Conservation (phyloP, 2,113 vertebrate species). For the Brachyhypopomus occidentalis region DNA sequence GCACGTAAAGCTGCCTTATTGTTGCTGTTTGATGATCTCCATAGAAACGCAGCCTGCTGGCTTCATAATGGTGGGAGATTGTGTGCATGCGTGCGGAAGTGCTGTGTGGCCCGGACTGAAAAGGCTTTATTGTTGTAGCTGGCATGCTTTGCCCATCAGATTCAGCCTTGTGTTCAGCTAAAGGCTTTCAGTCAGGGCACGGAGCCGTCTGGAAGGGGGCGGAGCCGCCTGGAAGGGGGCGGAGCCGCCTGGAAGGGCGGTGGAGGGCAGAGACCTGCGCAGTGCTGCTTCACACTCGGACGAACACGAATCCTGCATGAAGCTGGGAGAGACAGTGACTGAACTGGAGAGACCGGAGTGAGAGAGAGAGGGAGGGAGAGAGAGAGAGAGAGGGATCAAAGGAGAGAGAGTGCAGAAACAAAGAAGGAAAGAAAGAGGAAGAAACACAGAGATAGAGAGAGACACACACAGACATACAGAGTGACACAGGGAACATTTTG, state of each 20-base stretch:
- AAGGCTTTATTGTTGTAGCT: too few relatives aligned
- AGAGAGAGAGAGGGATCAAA: background rate
- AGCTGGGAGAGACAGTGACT: too few relatives aligned
- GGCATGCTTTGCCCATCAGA: too few relatives aligned
- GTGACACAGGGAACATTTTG: background rate
- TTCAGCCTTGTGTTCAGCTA: too few relatives aligned
- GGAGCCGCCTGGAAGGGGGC: too few relatives aligned
- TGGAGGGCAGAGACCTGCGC: too few relatives aligned
- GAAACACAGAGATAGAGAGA: too few relatives aligned
- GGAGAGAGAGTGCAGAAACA: background rate
- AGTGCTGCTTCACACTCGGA: too few relatives aligned
- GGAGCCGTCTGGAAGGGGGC: too few relatives aligned
- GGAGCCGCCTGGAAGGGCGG: too few relatives aligned
- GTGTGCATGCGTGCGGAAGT: background rate
- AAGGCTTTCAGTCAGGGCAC: too few relatives aligned
- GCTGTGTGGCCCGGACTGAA: background rate
- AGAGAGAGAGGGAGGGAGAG: constrained; percentile 8
- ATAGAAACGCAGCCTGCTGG: background rate
- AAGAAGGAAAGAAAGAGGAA: background rate
- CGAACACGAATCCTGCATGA: too few relatives aligned
- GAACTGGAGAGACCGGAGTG: background rate
- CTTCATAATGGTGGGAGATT: background rate
- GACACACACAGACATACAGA: background rate
- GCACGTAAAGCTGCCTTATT: background rate
- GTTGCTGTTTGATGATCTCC: background rate